Evolutionary conservation across 2,113 vertebrate species (phyloP).

Genomic region (Ammodramus savannarum): DNA sequence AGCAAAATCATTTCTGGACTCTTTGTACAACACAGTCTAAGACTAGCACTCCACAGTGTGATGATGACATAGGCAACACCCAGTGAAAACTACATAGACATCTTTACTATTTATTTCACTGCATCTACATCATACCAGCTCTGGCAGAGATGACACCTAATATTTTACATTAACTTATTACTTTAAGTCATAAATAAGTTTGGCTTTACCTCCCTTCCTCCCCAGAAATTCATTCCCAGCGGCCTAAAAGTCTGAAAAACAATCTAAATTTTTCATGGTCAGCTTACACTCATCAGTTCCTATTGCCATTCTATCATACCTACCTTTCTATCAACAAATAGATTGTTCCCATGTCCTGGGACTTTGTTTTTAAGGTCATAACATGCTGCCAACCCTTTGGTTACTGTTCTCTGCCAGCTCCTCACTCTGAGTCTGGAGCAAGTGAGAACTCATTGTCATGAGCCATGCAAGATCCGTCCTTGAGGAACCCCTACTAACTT

Average conservation of each 20-base stretch:
- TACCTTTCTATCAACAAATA: neutral
- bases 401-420: neutral
- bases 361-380: neutral
- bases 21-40: neutral
- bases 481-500: neutral
- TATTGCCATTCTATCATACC: neutral
- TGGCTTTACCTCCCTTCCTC: neutral
- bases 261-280: neutral
- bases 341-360: neutral
- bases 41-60: neutral
- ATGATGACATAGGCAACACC: neutral
- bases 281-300: neutral
- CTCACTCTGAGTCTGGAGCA: fast-evolving
- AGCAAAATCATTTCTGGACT: neutral
- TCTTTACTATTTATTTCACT: neutral
- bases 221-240: neutral
- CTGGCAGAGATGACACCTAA: neutral
- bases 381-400: neutral
- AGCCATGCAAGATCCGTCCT: neutral
- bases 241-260: neutral
- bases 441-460: neutral
- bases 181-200: neutral
- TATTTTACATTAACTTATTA: neutral
- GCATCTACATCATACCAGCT: neutral
- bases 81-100: neutral